These are phyloP conservation scores for Platanista minor DNA, from an alignment of 2,113 vertebrate species.

Conservation along the genomic window DNA sequence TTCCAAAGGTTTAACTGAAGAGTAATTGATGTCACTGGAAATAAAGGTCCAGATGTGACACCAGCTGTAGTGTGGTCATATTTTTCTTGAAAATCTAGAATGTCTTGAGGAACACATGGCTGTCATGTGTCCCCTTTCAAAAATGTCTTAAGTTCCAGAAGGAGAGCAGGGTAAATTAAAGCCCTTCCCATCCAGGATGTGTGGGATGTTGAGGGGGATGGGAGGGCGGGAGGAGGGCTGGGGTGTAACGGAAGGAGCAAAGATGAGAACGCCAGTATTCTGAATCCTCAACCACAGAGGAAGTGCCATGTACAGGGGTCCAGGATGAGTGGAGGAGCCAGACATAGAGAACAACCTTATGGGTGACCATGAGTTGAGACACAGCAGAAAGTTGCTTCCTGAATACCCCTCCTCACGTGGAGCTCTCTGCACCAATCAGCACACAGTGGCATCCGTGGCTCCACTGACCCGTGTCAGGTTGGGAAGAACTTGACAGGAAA, in stretches of 20 bases:
- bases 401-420: background rate
- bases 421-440: background rate
- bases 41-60: background rate
- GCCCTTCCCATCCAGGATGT: background rate
- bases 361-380: background rate
- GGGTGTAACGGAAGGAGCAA: background rate
- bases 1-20: conserved; percentile 4
- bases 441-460: rapidly evolving
- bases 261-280: background rate
- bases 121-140: background rate
- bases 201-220: background rate
- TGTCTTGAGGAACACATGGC: background rate
- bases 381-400: background rate
- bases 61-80: background rate
- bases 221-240: background rate
- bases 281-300: background rate
- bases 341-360: background rate
- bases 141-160: background rate
- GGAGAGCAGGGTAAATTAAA: background rate
- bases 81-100: conserved; percentile 16
- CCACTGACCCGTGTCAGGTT: background rate
- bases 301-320: background rate
- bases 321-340: background rate
- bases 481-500: background rate
- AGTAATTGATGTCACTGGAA: background rate